Evolutionary conservation across 2,888 invertebrate genomes (phyloP), one percentile per base, ranked within the genome.

Genomic region (Euclidia mi): DNA sequence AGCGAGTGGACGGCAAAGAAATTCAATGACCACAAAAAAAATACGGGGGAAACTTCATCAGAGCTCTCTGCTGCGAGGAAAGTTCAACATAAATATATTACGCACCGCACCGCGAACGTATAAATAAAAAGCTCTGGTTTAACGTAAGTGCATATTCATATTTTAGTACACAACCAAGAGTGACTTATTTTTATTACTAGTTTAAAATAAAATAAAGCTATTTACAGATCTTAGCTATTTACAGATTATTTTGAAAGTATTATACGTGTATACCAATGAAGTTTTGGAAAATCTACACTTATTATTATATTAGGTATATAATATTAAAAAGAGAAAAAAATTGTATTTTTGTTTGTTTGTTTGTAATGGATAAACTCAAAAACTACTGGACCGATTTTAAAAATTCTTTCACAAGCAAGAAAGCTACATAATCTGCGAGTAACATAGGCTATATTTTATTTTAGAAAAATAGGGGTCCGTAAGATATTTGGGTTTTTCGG

Each of bases 11-110:
- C 82, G 81, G 82, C 87, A 89, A 90, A 92, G 88, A 90, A 90
- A 90, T 88, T 89, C 86, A 88, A 88, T 88, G 89, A 85, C 87
- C 88, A 85, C 87, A 83, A 86, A 87, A 87, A 88, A 88, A 84
- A 87, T 86, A 80, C 75, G 72, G 67, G 53, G 47, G 58, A 85
- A 88, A 87, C 82, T 87, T 84, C 71, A 74, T 75, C 78, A 78
- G 76, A 71, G 68, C 71, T 75, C 60, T 63, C 41, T 57, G 68
- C 61, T 62, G 55, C 56, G 51, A 62, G 64, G 55, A 74, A 81
- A 78, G 60, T 79, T 76, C 63, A 56, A 58, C 76, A 70, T 74
- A 73, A 67, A 78, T 80, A 79, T 79, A 76, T 77, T 63, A 61
- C 63, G 58, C 44, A 71, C 63, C 55, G 62, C 69, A 65, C 59